phyloP scores from a whole-genome alignment of 2,113 vertebrate species.

The Conger conger region DNA sequence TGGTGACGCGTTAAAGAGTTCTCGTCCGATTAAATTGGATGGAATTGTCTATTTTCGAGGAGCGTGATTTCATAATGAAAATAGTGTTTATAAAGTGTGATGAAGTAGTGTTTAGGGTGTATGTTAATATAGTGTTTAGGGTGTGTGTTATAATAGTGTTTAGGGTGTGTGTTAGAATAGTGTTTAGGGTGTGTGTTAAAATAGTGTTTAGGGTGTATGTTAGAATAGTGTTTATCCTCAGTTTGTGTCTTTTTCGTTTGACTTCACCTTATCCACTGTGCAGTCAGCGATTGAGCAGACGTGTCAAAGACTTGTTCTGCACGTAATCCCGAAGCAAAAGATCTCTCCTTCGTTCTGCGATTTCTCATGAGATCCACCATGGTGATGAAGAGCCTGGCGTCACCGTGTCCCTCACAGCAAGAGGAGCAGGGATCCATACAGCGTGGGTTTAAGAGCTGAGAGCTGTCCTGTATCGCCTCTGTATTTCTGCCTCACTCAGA shows the following conservation, averaged over 20 bases:
- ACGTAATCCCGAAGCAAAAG: neutral
- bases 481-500: neutral
- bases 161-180: neutral
- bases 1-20: neutral
- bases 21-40: neutral
- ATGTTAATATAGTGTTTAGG: neutral
- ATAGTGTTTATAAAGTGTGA: neutral
- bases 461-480: neutral
- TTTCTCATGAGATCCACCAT: neutral
- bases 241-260: neutral
- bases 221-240: neutral
- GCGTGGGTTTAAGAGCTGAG: neutral
- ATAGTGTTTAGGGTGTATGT: too few species aligned
- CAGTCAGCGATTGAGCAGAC: neutral
- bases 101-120: neutral
- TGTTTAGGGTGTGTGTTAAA: too few species aligned
- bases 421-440: neutral
- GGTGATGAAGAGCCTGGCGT: neutral
- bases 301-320: neutral
- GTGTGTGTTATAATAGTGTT: too few species aligned
- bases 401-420: neutral
- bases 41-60: neutral
- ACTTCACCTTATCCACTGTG: neutral
- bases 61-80: neutral
- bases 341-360: neutral